These are phyloP conservation scores for Ormyrus thymus DNA, from an alignment of 2,888 invertebrate species.

Conservation along the genomic window DNA sequence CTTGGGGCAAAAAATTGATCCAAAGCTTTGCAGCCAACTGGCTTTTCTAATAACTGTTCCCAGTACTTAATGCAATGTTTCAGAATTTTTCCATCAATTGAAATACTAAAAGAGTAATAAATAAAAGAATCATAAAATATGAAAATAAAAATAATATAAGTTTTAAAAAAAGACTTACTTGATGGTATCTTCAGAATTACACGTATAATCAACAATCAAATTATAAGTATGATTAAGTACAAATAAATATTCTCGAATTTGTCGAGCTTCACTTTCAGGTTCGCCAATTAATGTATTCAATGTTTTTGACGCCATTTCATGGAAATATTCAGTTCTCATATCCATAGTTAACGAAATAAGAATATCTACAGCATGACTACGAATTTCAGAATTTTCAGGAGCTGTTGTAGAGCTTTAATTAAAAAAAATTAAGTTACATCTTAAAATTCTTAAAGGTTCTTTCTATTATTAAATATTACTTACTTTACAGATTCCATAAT, in stretches of 20 bases:
- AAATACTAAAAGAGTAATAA: constrained; percentile 61
- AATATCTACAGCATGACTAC: constrained; percentile 81
- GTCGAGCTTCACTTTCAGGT: constrained; percentile 81
- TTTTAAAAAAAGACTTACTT: constrained; percentile 63
- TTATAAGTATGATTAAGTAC: constrained; percentile 82
- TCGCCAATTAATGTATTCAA: constrained; percentile 81
- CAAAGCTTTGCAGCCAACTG: constrained; percentile 87
- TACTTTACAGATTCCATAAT: constrained; percentile 79
- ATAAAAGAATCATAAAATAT: background rate
- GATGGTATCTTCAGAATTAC: constrained; percentile 67
- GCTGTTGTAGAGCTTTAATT: constrained; percentile 71
- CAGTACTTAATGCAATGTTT: constrained; percentile 87
- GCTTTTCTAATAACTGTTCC: constrained; percentile 89
- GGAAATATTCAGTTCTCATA: constrained; percentile 84
- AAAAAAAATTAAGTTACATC: background rate
- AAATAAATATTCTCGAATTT: constrained; percentile 80
- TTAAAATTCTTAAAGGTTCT: constrained; percentile 1
- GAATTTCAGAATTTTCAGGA: constrained; percentile 80
- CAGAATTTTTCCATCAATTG: constrained; percentile 80
- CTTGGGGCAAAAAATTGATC: constrained; percentile 86
- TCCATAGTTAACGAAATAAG: constrained; percentile 87
- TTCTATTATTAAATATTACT: constrained; percentile 58
- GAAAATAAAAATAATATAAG: background rate
- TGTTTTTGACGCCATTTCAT: constrained; percentile 80
- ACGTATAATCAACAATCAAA: constrained; percentile 80